Evolutionary conservation across 2,888 invertebrate genomes (phyloP).

Genomic region (Villa cingulata): DNA sequence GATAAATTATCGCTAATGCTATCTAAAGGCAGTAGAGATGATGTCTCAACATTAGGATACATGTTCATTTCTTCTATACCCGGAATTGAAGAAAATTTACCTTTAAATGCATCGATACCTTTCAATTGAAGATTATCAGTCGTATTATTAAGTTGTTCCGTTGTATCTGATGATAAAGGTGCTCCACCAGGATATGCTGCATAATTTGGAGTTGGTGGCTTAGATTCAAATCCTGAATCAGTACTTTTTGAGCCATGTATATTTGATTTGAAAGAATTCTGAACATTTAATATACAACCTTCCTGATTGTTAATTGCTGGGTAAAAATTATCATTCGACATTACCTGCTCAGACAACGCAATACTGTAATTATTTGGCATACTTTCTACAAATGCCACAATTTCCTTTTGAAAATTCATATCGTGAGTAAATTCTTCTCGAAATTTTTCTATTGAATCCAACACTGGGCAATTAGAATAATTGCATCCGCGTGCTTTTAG

Average conservation of each 20-base stretch:
- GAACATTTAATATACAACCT: background rate
- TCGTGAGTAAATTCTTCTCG: slow-evolving; percentile 42
- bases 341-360: slow-evolving; percentile 1
- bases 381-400: slow-evolving; percentile 40
- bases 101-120: slow-evolving; percentile 18
- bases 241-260: slow-evolving; percentile 26
- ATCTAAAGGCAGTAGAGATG: background rate
- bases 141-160: slow-evolving; percentile 1
- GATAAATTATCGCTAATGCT: background rate
- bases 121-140: background rate
- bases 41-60: slow-evolving; percentile 24
- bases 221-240: slow-evolving; percentile 33
- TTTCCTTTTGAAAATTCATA: slow-evolving; percentile 42
- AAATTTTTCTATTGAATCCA: slow-evolving; percentile 43
- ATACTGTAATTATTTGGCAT: slow-evolving; percentile 18
- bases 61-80: slow-evolving; percentile 33
- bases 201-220: slow-evolving; percentile 30
- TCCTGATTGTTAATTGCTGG: background rate
- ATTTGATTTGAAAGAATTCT: slow-evolving; percentile 9
- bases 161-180: background rate
- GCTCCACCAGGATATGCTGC: slow-evolving; percentile 14
- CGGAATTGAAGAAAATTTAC: slow-evolving; percentile 25
- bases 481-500: slow-evolving; percentile 41
- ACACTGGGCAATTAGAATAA: slow-evolving; percentile 40
- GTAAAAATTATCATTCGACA: background rate